Evolutionary conservation across 1,140 invertebrate genomes (phyloP).

Genomic region (Euglossa dilemma): DNA sequence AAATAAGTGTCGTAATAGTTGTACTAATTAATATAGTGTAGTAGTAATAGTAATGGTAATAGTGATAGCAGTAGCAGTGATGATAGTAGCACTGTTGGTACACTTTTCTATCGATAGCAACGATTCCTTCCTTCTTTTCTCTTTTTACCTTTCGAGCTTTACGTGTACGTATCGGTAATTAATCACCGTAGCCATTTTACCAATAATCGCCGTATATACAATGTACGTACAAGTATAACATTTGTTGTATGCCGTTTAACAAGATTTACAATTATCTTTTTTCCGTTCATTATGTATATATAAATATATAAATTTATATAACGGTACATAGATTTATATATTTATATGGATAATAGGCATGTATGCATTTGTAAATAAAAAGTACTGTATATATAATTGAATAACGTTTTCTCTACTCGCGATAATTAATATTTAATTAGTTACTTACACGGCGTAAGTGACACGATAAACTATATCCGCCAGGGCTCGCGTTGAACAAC

Average conservation of each 20-base stretch:
- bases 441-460: constrained; percentile 41
- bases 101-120: constrained; percentile 35
- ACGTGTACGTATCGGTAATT: constrained; percentile 17
- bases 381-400: constrained; percentile 49
- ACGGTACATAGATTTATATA: constrained; percentile 39
- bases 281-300: constrained; percentile 14
- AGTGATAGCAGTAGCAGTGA: constrained; percentile 57
- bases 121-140: constrained; percentile 7
- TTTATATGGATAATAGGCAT: constrained; percentile 52
- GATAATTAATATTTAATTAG: constrained; percentile 53
- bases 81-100: constrained; percentile 59
- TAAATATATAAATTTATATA: constrained; percentile 36
- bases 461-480: constrained; percentile 31
- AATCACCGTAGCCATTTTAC: constrained; percentile 38
- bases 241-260: constrained; percentile 67
- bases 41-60: constrained; percentile 55
- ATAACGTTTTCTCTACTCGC: constrained; percentile 35
- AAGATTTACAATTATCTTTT: constrained; percentile 69
- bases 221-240: constrained; percentile 60
- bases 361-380: constrained; percentile 62
- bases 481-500: constrained; percentile 28
- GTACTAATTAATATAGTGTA: constrained; percentile 60
- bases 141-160: background rate
- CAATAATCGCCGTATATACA: constrained; percentile 55
- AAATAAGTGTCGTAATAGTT: constrained; percentile 64